A percentile compares a stretch with the other conserved stretches of the same genome.
These are phyloP conservation scores for Chrysocyon brachyurus DNA, from an alignment of 2,797 vertebrate species.

Conservation along the genomic window DNA sequence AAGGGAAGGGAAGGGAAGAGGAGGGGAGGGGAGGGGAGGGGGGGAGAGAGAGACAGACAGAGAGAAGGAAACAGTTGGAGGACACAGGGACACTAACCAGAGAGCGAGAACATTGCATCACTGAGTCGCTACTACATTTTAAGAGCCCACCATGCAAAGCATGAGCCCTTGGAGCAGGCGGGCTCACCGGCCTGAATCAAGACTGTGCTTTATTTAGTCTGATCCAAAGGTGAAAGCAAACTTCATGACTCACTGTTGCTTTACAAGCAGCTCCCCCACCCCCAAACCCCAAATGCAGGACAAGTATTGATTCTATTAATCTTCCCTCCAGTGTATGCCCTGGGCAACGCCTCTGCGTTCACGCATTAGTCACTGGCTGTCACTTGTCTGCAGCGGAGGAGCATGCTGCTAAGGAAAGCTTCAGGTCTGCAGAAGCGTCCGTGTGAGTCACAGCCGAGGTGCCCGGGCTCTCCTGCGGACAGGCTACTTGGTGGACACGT, in stretches of 20 bases:
- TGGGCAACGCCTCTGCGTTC: neutral
- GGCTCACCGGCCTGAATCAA: neutral
- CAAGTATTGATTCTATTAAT: neutral
- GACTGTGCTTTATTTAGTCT: neutral
- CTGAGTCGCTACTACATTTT: neutral
- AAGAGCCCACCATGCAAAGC: neutral
- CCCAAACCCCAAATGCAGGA: neutral
- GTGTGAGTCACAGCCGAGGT: neutral
- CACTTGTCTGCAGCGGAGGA: neutral
- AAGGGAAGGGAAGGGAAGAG: accelerated
- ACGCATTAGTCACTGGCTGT: constrained; percentile 41
- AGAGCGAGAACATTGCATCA: neutral
- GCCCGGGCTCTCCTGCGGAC: neutral
- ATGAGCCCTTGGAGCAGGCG: neutral
- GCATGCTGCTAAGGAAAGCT: neutral
- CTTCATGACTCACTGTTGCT: neutral
- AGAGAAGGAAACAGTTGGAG: neutral
- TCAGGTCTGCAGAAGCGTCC: neutral
- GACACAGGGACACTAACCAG: neutral
- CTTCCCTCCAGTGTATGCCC: neutral
- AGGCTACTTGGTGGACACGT: neutral
- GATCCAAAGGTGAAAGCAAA: constrained; percentile 2
- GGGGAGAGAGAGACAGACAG: neutral
- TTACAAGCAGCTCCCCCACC: neutral
- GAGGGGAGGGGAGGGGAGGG: neutral